A percentile compares a stretch with the other conserved stretches of the same genome.
These are phyloP conservation scores for Thaumetopoea pityocampa DNA, from an alignment of 1,140 invertebrate genomes.

Conservation along the genomic window DNA sequence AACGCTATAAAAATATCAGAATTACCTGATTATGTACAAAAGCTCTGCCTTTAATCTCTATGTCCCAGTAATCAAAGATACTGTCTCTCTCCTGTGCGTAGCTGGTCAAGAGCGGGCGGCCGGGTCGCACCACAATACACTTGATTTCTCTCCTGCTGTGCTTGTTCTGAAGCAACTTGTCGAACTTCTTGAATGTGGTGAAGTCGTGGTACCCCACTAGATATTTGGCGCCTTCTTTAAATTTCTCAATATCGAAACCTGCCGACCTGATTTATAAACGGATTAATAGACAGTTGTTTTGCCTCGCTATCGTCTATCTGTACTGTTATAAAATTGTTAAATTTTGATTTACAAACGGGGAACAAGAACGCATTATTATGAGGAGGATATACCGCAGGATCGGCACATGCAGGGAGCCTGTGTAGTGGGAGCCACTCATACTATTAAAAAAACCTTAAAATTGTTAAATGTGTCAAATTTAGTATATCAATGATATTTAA, in stretches of 20 bases:
- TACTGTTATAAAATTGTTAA: too few relatives aligned
- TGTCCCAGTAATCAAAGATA: slow-evolving; percentile 80
- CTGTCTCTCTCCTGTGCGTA: slow-evolving; percentile 43
- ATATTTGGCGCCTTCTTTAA: slow-evolving; percentile 75
- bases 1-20: slow-evolving; percentile 8
- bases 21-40: slow-evolving; percentile 86
- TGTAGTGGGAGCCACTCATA: too few relatives aligned
- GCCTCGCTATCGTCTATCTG: too few relatives aligned
- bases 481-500: too few relatives aligned
- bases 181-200: slow-evolving; percentile 78
- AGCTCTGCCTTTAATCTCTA: slow-evolving; percentile 77
- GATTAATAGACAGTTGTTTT: too few relatives aligned
- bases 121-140: slow-evolving; percentile 70
- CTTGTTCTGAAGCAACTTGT: slow-evolving; percentile 55
- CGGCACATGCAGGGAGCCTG: too few relatives aligned
- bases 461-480: too few relatives aligned
- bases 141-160: slow-evolving; percentile 71
- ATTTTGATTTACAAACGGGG: too few relatives aligned
- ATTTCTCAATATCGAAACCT: slow-evolving; percentile 78
- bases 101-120: slow-evolving; percentile 57
- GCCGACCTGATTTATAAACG: slow-evolving; percentile 61
- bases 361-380: too few relatives aligned
- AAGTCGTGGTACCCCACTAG: slow-evolving; percentile 82
- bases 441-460: too few relatives aligned
- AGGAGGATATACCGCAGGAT: too few relatives aligned